phyloP scores from a whole-genome alignment of 2,113 vertebrate genomes.

The Taurulus bubalis region DNA sequence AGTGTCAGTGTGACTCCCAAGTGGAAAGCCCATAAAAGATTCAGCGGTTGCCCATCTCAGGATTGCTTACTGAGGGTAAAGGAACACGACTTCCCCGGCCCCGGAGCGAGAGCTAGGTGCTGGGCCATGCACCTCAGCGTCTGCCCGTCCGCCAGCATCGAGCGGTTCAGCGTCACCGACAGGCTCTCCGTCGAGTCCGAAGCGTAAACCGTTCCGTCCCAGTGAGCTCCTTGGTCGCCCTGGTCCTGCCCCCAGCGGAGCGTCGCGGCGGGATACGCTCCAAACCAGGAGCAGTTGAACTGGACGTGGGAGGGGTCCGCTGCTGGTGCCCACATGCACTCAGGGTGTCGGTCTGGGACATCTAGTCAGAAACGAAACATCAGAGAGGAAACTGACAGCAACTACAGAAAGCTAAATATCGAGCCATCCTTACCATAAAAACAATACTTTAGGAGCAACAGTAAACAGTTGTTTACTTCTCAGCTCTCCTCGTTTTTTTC shows the following conservation, averaged over 20 bases:
- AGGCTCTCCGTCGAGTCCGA: slow-evolving; percentile 59
- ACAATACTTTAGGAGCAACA: too few relatives aligned
- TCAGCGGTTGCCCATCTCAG: slow-evolving; percentile 21
- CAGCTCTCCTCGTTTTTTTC: too few relatives aligned
- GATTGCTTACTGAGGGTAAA: slow-evolving; percentile 88
- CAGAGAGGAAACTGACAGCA: background rate
- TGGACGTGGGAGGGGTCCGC: slow-evolving; percentile 52
- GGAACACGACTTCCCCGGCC: slow-evolving; percentile 72
- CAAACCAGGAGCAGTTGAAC: slow-evolving; percentile 89
- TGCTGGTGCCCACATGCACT: slow-evolving; percentile 80
- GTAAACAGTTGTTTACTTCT: too few relatives aligned
- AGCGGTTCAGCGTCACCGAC: slow-evolving; percentile 81
- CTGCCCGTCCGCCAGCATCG: slow-evolving; percentile 78
- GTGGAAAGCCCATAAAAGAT: slow-evolving; percentile 47
- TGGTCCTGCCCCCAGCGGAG: slow-evolving; percentile 84
- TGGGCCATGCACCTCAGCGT: slow-evolving; percentile 84
- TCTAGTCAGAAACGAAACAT: slow-evolving; percentile 74
- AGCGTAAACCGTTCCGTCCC: slow-evolving; percentile 5
- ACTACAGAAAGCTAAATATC: background rate
- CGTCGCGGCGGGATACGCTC: slow-evolving; percentile 86
- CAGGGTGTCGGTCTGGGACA: slow-evolving; percentile 75
- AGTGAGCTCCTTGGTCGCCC: background rate
- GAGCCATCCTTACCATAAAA: background rate
- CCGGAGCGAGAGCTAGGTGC: slow-evolving; percentile 62
- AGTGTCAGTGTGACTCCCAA: slow-evolving; percentile 15